Percentiles rank a stretch among this genome's conserved stretches.
Evolutionary conservation across 2,797 vertebrate species (phyloP).

Genomic region (Psittacula echo): DNA sequence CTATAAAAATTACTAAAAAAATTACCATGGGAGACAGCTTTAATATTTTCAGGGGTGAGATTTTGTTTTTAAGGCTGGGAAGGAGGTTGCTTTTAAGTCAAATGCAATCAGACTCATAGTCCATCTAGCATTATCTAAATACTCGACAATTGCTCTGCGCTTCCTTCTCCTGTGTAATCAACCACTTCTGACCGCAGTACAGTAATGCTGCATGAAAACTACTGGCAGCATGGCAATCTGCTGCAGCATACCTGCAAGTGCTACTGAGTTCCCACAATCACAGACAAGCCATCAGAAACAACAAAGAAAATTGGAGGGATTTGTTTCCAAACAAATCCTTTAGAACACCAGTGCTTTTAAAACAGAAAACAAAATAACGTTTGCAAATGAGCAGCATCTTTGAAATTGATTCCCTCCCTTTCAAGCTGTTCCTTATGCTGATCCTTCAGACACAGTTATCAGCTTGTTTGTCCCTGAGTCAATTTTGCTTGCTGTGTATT

Average conservation of each 20-base stretch:
- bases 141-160: background rate
- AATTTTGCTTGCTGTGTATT: background rate
- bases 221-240: background rate
- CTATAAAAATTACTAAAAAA: slow-evolving; percentile 15
- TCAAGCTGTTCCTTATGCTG: background rate
- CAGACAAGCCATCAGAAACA: background rate
- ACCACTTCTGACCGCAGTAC: background rate
- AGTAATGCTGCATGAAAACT: background rate
- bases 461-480: background rate
- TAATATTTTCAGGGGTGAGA: background rate
- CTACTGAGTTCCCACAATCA: background rate
- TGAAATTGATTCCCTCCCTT: background rate
- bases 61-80: background rate
- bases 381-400: background rate
- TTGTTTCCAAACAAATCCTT: background rate
- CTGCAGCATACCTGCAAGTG: background rate
- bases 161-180: background rate
- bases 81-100: slow-evolving; percentile 16
- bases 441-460: background rate
- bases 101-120: background rate
- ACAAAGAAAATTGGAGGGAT: background rate
- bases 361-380: background rate
- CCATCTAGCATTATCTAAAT: slow-evolving; percentile 19
- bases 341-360: background rate
- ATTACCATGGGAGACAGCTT: background rate